phyloP scores from a whole-genome alignment of 2,113 vertebrate species.

The Salvelinus namaycush region DNA sequence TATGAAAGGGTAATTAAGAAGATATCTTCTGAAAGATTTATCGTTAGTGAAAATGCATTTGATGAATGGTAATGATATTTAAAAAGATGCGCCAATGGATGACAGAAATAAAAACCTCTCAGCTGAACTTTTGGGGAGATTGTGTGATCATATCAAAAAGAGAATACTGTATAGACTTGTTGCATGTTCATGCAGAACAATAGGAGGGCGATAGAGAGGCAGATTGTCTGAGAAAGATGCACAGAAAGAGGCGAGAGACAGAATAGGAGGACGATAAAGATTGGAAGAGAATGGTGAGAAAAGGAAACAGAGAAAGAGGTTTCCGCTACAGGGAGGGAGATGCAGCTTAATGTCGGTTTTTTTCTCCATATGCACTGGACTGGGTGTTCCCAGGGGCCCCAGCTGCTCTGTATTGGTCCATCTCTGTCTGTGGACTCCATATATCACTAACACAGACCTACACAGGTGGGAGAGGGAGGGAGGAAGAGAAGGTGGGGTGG shows the following conservation, averaged over 20 bases:
- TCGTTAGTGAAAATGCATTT: not conserved
- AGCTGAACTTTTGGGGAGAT: constrained; percentile 48
- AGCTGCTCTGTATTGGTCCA: too few relatives aligned
- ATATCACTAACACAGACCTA: too few relatives aligned
- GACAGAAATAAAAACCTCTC: not conserved
- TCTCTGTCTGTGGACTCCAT: too few relatives aligned
- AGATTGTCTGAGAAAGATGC: constrained; percentile 41
- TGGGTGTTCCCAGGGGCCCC: too few relatives aligned
- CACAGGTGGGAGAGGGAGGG: not conserved
- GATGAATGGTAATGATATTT: not conserved
- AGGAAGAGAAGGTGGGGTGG: not conserved
- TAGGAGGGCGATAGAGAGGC: not conserved
- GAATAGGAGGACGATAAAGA: not conserved
- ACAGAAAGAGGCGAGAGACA: constrained; percentile 13
- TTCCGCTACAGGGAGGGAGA: not conserved
- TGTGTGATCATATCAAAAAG: constrained; percentile 60
- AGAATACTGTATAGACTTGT: constrained; percentile 38
- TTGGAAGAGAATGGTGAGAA: constrained; percentile 27
- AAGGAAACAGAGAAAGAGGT: constrained; percentile 25
- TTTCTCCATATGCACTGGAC: too few relatives aligned
- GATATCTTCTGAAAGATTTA: not conserved
- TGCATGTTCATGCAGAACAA: constrained; percentile 14
- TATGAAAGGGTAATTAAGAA: constrained; percentile 54
- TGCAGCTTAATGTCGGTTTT: not conserved
- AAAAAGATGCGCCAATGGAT: not conserved